These are phyloP conservation scores for Danionella cerebrum DNA, from an alignment of 2,113 vertebrate species.

Conservation along the genomic window DNA sequence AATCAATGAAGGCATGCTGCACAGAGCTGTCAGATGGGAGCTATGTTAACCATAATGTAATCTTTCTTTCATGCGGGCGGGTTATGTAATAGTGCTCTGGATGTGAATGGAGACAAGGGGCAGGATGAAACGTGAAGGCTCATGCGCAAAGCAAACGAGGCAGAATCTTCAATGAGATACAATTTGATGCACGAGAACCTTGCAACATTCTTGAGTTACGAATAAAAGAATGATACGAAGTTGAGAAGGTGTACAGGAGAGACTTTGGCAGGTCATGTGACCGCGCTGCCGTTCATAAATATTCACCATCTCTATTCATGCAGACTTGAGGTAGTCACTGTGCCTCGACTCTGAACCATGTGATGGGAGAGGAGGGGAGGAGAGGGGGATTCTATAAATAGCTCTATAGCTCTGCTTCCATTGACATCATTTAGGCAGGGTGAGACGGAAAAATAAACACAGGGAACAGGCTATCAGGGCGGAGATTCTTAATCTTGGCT, in stretches of 20 bases:
- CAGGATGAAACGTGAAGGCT: constrained; percentile 38
- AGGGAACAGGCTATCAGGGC: constrained; percentile 45
- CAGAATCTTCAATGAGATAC: neutral
- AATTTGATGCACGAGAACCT: no score
- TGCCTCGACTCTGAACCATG: constrained; percentile 58
- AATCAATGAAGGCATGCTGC: neutral
- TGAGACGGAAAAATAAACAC: constrained; percentile 77
- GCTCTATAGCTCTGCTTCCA: constrained; percentile 68
- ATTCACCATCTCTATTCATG: constrained; percentile 62
- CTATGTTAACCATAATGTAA: neutral
- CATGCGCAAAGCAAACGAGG: neutral
- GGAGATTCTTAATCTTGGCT: constrained; percentile 64
- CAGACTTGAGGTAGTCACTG: constrained; percentile 58
- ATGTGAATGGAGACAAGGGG: constrained; percentile 55
- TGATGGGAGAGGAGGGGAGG: constrained; percentile 51
- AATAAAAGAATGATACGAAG: neutral
- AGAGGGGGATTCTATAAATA: constrained; percentile 67
- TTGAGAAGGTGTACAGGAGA: constrained; percentile 18
- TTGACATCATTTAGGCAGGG: constrained; percentile 76
- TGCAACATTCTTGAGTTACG: constrained; percentile 35
- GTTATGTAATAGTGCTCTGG: constrained; percentile 56
- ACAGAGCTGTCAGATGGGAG: neutral
- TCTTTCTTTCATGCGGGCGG: neutral
- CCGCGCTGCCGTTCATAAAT: constrained; percentile 59
- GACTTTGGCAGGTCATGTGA: constrained; percentile 47